Base-by-base conservation (phyloP, 2,113 vertebrate genomes). In the Balaeniceps rex region DNA sequence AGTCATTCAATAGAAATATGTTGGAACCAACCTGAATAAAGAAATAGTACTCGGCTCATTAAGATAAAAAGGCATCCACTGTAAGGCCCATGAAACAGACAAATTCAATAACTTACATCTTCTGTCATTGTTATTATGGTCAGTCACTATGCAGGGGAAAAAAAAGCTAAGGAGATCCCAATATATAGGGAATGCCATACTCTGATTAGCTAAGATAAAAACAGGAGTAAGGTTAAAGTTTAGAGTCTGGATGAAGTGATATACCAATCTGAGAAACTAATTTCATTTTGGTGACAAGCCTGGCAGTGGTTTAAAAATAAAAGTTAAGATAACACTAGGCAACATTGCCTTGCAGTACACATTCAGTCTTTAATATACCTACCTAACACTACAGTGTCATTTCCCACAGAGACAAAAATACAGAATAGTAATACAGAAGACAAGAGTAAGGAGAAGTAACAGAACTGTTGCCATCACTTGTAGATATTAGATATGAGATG, bases 401-500 rank as follows among this genome's bases (percentile, higher is more conserved):
- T 52, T 81, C 36, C 46, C 51, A 47, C 10, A 66, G 42, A 51
- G 26, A 10, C 34, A 42, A 44, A 24, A 74, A 44, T n/a, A 65
- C 6, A 79, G 11, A 51, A 10, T 5, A 6, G 7, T 26, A 49
- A 54, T 3, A 36, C 9, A 52, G 40, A 74, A 77, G 38, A 58
- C 7, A 46, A 44, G 4, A 17, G 12, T n/a, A 36, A 89, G 66
- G 19, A 57, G 49, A 52, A 85, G 14, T 15, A 78, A 54, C 29
- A 54, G 9, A 66, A 66, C 25, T 31, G 23, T n/a, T 79, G 47
- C 40, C 36, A 44, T 58, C 2, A 3, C 52, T 68, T 38, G 11
- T 12, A 55, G 34, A 11, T 25, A 22, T 0, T 0, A 24, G 17
- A 16, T 23, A 34, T 0, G 15, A 78, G 55, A 46, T 33, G 19